Evolutionary conservation across 2,888 invertebrate species (phyloP).

Genomic region (Gymnosoma rotundatum): DNA sequence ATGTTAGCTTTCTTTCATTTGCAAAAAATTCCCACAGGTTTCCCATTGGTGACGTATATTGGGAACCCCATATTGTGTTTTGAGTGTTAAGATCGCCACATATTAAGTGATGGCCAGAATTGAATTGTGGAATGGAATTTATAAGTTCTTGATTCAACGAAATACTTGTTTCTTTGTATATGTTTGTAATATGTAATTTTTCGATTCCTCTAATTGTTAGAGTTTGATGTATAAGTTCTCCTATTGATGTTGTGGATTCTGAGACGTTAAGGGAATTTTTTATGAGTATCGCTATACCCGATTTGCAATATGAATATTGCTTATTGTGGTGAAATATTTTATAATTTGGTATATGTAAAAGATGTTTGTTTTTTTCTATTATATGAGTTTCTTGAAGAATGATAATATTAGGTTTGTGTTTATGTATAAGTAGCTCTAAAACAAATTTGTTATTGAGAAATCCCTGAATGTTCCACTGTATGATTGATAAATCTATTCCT

Average conservation of each 20-base stretch:
- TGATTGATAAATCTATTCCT: constrained; percentile 5
- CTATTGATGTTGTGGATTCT: not conserved
- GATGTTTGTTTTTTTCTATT: constrained; percentile 3
- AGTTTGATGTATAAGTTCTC: constrained; percentile 27
- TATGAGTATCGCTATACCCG: constrained; percentile 7
- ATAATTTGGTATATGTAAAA: not conserved
- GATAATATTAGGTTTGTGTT: constrained; percentile 40
- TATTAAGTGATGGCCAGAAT: constrained; percentile 18
- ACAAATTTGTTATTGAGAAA: constrained; percentile 30
- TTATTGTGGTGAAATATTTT: constrained; percentile 13
- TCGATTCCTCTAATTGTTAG: not conserved
- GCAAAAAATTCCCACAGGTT: constrained; percentile 33
- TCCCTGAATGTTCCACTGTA: constrained; percentile 31
- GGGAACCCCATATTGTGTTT: constrained; percentile 42
- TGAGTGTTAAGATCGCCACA: constrained; percentile 49
- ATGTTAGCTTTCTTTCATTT: constrained; percentile 5
- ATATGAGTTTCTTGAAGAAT: constrained; percentile 27
- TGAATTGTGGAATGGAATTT: constrained; percentile 1
- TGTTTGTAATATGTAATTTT: constrained; percentile 12
- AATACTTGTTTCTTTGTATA: constrained; percentile 13
- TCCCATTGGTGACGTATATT: not conserved
- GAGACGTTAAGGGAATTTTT: not conserved
- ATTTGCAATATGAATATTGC: constrained; percentile 18
- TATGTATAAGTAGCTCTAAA: constrained; percentile 20
- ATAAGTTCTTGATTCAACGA: constrained; percentile 13